A percentile compares a stretch with the other conserved stretches of the same genome.
Conservation (phyloP, 2,113 vertebrate species). For the Tychaedon coryphoeus region DNA sequence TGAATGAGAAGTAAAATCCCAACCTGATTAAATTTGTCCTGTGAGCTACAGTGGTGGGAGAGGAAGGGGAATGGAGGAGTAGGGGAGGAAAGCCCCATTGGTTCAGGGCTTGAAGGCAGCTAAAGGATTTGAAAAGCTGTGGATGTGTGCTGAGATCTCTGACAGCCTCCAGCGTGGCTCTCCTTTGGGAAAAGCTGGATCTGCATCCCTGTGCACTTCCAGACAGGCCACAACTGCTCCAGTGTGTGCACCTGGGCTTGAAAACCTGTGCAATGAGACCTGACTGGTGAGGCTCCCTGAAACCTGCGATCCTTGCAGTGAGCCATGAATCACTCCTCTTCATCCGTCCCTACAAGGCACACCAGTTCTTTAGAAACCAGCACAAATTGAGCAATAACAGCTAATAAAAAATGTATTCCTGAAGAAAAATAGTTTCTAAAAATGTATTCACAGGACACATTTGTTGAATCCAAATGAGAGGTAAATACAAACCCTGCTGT, state of each 20-base stretch:
- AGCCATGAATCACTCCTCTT: not conserved
- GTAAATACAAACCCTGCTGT: not conserved
- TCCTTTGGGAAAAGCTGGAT: not conserved
- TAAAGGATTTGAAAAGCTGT: not conserved
- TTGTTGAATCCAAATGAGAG: not conserved
- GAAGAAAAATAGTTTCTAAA: constrained; percentile 21
- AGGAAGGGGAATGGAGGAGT: not conserved
- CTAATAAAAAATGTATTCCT: constrained; percentile 17
- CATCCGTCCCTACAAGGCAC: not conserved
- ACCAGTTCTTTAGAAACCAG: not conserved
- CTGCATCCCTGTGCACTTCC: not conserved
- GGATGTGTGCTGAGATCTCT: not conserved
- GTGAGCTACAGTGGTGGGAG: not conserved
- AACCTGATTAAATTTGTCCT: not conserved
- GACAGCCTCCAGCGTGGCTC: not conserved
- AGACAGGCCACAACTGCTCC: not conserved
- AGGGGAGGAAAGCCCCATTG: not conserved
- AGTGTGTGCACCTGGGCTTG: not conserved
- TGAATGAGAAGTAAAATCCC: not conserved
- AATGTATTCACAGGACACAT: not conserved
- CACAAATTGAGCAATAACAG: constrained; percentile 7
- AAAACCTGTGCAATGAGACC: not conserved
- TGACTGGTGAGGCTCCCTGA: not conserved
- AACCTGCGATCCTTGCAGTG: not conserved
- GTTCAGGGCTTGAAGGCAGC: not conserved